These are phyloP conservation scores for Alosa alosa DNA, from an alignment of 2,113 vertebrate species.

Conservation along the genomic window DNA sequence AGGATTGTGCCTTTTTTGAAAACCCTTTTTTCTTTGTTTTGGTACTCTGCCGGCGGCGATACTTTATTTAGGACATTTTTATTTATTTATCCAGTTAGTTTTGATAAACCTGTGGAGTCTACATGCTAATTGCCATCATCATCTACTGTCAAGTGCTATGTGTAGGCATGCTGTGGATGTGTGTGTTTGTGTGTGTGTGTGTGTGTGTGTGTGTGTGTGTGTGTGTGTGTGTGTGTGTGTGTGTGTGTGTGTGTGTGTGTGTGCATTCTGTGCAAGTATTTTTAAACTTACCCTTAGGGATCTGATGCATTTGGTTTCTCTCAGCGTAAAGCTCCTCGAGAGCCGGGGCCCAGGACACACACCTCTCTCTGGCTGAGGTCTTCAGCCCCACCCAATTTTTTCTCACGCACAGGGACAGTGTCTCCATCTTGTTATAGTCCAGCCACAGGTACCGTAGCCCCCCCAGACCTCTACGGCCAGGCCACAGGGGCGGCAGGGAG, in stretches of 20 bases:
- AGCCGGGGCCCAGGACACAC: conserved; percentile 68
- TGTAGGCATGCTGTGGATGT: too few relatives aligned
- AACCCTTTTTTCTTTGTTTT: background rate
- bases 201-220: too few relatives aligned
- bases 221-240: too few relatives aligned
- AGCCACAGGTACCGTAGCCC: conserved; percentile 62
- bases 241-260: too few relatives aligned
- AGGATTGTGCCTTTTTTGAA: too few relatives aligned
- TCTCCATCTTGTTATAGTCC: conserved; percentile 65
- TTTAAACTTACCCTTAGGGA: conserved; percentile 79
- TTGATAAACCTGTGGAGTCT: background rate
- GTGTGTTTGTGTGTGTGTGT: too few relatives aligned
- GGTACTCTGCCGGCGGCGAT: background rate
- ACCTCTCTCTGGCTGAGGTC: conserved; percentile 42
- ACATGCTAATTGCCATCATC: too few relatives aligned
- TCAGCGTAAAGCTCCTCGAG: conserved; percentile 72
- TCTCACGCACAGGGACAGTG: conserved; percentile 64
- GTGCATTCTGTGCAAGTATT: background rate
- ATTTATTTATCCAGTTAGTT: background rate
- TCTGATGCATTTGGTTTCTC: conserved; percentile 73
- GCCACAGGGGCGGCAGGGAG: conserved; percentile 41
- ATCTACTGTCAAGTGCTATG: too few relatives aligned
- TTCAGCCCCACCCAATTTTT: background rate
- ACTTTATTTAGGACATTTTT: background rate
- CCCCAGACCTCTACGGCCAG: background rate